Conservation (phyloP, 2,888 invertebrate species). For the Erebia aethiops region DNA sequence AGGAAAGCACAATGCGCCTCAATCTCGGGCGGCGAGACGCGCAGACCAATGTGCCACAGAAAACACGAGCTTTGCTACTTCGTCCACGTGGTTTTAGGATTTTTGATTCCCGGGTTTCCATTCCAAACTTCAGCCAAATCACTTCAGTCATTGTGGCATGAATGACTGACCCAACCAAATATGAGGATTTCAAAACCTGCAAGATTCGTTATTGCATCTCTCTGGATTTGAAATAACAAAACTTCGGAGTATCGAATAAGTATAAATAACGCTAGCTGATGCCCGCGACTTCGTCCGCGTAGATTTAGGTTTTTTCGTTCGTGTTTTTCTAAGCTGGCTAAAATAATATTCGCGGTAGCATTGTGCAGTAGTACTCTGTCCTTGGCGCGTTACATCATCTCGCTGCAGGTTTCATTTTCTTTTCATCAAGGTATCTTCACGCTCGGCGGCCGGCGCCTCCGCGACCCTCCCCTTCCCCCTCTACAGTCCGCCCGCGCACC, state of each 20-base stretch:
- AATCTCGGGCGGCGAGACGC: slow-evolving; percentile 39
- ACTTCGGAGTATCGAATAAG: no score
- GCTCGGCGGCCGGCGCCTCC: slow-evolving; percentile 59
- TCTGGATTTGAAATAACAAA: no score
- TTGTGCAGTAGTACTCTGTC: slow-evolving; percentile 32
- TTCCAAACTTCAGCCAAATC: no score
- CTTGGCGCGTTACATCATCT: slow-evolving; percentile 38
- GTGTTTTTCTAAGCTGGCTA: neutral
- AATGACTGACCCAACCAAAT: no score
- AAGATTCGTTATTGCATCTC: no score
- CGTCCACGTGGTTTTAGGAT: no score
- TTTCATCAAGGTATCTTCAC: slow-evolving; percentile 72
- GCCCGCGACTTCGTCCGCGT: no score
- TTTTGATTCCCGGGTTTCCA: no score
- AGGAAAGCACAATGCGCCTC: slow-evolving; percentile 41
- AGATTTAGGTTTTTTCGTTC: no score
- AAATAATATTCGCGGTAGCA: neutral
- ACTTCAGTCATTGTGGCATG: no score
- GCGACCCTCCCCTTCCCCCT: slow-evolving; percentile 32
- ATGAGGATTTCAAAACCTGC: no score
- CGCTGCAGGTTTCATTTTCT: slow-evolving; percentile 65
- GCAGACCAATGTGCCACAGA: slow-evolving; percentile 23
- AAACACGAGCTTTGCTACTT: neutral
- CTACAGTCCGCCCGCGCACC: neutral
- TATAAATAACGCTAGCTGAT: no score